Base-by-base conservation (phyloP, 1,140 invertebrate genomes). In the Grapholita molesta region DNA sequence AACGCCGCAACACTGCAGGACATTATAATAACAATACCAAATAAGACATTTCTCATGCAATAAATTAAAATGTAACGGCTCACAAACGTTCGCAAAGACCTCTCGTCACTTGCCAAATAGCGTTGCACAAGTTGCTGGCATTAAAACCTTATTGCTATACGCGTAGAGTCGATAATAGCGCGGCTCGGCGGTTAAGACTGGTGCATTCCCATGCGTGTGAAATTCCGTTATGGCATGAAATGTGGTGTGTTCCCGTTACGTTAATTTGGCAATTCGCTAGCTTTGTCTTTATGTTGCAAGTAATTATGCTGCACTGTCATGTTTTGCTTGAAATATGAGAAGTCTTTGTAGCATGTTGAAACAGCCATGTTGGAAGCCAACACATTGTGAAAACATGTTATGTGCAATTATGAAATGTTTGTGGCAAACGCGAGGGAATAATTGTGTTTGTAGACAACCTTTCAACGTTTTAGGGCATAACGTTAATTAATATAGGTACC, bases 51-150 rank as follows among this genome's bases (percentile, higher is more conserved):
- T 61, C 53, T 57, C 55, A 61, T n/a, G 55, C 24, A 28, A 61
- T 61, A 61, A 61, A 61, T 61, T 61, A 61, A 61, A 61, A 15
- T 30, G 55, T 61, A 61, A 61, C 55, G 55, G 55, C 55, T 61
- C 55, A 61, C 55, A 61, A 61, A 61, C 55, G 55, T 12, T 28
- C n/a, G 12, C 25, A 30, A 61, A 61, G 55, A 61, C 55, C 55
- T 61, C 55, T 61, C 25, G 28, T 61, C 55, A 28, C 55, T 55
- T 61, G 55, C 55, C 55, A 61, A 61, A 61, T 61, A 61, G 55
- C 55, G 25, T 61, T 8, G 28, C 24, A 28, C 25, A 30, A 57
- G 6, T 21, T 21, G 42, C 42, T 6, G 7, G 11, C 55, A 28
- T 15, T 61, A 61, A 28, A 28, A 0, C 55, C 12, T 3, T 28